Evolutionary conservation across 2,888 invertebrate species (phyloP).

Genomic region (Agrochola lota): DNA sequence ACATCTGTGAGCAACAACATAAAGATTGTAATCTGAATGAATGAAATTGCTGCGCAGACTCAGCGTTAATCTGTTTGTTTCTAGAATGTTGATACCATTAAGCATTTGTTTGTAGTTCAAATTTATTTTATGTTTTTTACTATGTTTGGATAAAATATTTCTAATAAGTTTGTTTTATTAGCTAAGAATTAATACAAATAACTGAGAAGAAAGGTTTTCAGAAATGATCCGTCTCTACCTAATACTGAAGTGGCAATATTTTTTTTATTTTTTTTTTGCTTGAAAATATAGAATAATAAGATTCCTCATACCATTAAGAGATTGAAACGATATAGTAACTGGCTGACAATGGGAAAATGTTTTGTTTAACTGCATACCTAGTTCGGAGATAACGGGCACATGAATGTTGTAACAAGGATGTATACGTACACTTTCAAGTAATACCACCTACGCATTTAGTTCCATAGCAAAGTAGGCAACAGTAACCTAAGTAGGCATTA

Average conservation of each 20-base stretch:
- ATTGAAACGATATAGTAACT: not conserved
- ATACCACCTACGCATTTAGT: conserved; percentile 6
- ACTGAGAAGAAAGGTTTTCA: not conserved
- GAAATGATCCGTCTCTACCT: not conserved
- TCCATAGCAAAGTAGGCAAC: conserved; percentile 6
- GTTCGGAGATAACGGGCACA: not conserved
- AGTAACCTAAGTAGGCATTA: conserved; percentile 41
- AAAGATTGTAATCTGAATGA: conserved; percentile 86
- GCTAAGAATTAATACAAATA: not conserved
- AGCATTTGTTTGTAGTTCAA: conserved; percentile 16
- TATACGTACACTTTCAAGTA: not conserved
- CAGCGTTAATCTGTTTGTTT: conserved; percentile 18
- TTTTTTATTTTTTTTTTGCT: too few species aligned
- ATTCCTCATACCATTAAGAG: not conserved
- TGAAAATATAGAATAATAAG: not conserved
- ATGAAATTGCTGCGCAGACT: conserved; percentile 58
- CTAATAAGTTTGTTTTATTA: conserved; percentile 19
- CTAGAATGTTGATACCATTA: conserved; percentile 7
- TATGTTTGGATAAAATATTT: conserved; percentile 22
- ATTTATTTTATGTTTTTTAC: conserved; percentile 16
- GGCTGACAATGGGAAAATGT: too few species aligned
- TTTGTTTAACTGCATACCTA: not conserved
- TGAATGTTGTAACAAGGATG: conserved; percentile 11
- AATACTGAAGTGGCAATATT: not conserved
- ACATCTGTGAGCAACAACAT: conserved; percentile 91